A percentile compares a stretch with the other conserved stretches of the same genome.
These are phyloP conservation scores for Macrotrachela quadricornifera DNA, from an alignment of 1,140 invertebrate genomes.

Conservation along the genomic window DNA sequence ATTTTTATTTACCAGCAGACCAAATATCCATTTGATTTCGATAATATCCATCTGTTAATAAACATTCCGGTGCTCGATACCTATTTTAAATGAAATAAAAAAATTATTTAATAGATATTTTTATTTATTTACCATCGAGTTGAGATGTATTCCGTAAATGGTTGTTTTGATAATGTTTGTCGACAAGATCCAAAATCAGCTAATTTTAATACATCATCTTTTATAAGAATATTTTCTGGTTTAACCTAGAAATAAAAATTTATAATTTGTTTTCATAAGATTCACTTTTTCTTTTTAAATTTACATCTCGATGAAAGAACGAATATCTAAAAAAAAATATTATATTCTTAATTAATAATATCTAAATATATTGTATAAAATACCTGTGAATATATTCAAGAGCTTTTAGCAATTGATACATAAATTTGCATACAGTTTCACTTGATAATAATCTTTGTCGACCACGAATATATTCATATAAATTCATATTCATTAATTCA, in stretches of 20 bases:
- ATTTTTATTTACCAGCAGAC: conserved; percentile 41
- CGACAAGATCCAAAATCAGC: conserved; percentile 42
- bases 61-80: conserved; percentile 47
- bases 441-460: conserved; percentile 1
- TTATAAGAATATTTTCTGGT: background rate
- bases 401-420: conserved; percentile 9
- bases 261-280: too few relatives aligned
- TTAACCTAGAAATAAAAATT: conserved; percentile 21
- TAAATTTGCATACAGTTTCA: conserved; percentile 3
- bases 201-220: conserved; percentile 40
- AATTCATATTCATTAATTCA: conserved; percentile 47
- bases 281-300: too few relatives aligned
- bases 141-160: conserved; percentile 48
- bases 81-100: conserved; percentile 13
- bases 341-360: conserved; percentile 11
- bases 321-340: conserved; percentile 38
- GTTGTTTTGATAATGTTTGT: conserved; percentile 36
- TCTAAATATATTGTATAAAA: background rate
- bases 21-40: conserved; percentile 48
- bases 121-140: conserved; percentile 35
- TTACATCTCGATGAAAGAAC: conserved; percentile 46
- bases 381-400: conserved; percentile 10
- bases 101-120: background rate
- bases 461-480: conserved; percentile 40
- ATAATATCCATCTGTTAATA: conserved; percentile 43